These are phyloP conservation scores for Campoletis raptor DNA, from an alignment of 2,888 invertebrate species.

Conservation along the genomic window DNA sequence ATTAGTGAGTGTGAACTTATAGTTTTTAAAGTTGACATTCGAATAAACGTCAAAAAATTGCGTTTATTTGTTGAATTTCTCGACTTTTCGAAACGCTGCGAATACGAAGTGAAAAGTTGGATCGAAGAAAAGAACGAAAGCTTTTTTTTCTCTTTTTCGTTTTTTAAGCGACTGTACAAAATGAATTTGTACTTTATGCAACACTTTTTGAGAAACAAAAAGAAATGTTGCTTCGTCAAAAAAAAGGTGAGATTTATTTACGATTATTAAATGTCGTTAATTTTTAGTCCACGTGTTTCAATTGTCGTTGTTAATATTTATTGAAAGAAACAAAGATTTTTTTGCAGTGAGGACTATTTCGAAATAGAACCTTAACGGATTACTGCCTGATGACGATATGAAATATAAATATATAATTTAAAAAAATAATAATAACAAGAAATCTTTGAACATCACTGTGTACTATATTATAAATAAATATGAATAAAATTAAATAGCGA, in stretches of 20 bases:
- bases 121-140: background rate
- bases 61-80: background rate
- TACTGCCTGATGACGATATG: conserved; percentile 38
- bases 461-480: conserved; percentile 50
- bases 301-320: conserved; percentile 68
- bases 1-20: background rate
- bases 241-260: conserved; percentile 4
- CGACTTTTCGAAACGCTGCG: background rate
- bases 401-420: background rate
- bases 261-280: conserved; percentile 2
- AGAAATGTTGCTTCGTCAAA: background rate
- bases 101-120: background rate
- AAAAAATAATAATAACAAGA: conserved; percentile 1
- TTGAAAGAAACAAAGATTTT: conserved; percentile 46
- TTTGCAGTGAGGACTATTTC: conserved; percentile 40
- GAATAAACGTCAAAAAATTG: background rate
- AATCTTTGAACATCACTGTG: conserved; percentile 42
- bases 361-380: conserved; percentile 42
- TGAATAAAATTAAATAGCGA: conserved; percentile 56
- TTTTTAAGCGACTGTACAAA: background rate
- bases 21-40: background rate
- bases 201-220: background rate
- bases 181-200: background rate
- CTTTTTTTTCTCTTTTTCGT: background rate
- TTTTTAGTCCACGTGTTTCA: conserved; percentile 18